Base-by-base conservation (phyloP, 2,888 invertebrate species). In the Cheilosia pagana region DNA sequence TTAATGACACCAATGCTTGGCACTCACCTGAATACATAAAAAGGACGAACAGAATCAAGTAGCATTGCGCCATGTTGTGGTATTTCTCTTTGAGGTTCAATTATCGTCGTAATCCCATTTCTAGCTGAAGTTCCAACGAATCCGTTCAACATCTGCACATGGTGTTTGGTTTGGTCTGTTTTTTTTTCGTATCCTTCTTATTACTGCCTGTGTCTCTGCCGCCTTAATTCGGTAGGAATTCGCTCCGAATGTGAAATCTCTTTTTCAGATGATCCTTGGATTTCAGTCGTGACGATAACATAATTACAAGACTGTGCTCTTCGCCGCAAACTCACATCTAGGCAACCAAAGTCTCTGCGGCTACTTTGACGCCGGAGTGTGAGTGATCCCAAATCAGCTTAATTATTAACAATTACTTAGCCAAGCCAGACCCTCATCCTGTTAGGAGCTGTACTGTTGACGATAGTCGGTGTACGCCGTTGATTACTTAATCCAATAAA, bases 101-200 rank as follows among this genome's bases (percentile, higher is more conserved):
- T 85, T 85, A 85, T 85, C 75, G 75, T 28, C 81, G 85, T 85
- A 85, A 85, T 85, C 81, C 85, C 85, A 85, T 85, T 81, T 85
- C 85, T 76, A 70, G 62, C 75, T 81, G 65, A 76, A 81, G 60
- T 62, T 71, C 35, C 43, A 60, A 50, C 65, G 65, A 79, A 79
- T 85, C 25, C 50, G 55, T 71, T 85, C 67, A 85, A 59, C 85
- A 85, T 81, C 71, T 85, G 85, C 75, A 75, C 85, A 85, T 85
- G 48, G 43, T 85, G 68, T 74, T 63, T 50, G 5, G 45, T 23
- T 75, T 76, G 35, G 41, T 57, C 55, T 14, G 63, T 85, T 23
- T 50, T 14, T 5, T 50, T 25, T 25, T 19, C 12, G 23, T 5
- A n/a, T n/a, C 25, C 39, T 41, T 4, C 57, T 43, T 65, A n/a